phyloP scores from a whole-genome alignment of 2,797 vertebrate genomes.

The Mormyrus proboscirostris region DNA sequence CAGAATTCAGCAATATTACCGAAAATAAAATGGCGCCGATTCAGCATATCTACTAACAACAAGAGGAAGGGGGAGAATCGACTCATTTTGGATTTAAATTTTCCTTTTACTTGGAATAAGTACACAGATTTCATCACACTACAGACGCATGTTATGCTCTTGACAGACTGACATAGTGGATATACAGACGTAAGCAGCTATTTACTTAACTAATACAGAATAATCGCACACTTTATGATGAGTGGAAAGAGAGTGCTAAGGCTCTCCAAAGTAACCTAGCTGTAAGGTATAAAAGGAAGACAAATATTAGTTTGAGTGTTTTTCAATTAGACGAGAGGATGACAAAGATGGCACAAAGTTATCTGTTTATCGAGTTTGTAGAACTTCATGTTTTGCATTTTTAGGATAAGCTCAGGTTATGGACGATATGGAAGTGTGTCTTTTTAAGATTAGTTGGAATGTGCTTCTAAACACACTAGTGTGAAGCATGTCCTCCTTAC shows the following conservation, averaged over 20 bases:
- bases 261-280: not conserved
- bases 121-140: not conserved
- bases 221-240: not conserved
- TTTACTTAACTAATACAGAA: slow-evolving; percentile 5
- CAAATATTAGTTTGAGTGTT: not conserved
- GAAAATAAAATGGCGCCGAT: not conserved
- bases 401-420: not conserved
- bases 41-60: not conserved
- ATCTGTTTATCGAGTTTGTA: not conserved
- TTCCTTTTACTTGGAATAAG: not conserved
- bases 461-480: not conserved
- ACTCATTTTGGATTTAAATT: not conserved
- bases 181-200: not conserved
- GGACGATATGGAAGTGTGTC: not conserved
- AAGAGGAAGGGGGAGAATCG: not conserved
- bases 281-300: not conserved
- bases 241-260: not conserved
- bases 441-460: not conserved
- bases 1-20: slow-evolving; percentile 12
- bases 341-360: not conserved
- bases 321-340: not conserved
- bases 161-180: not conserved
- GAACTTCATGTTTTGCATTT: not conserved
- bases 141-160: not conserved
- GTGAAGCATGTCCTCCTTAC: slow-evolving; percentile 53